Conservation (phyloP, 2,888 invertebrate species). For the Zele albiditarsus region DNA sequence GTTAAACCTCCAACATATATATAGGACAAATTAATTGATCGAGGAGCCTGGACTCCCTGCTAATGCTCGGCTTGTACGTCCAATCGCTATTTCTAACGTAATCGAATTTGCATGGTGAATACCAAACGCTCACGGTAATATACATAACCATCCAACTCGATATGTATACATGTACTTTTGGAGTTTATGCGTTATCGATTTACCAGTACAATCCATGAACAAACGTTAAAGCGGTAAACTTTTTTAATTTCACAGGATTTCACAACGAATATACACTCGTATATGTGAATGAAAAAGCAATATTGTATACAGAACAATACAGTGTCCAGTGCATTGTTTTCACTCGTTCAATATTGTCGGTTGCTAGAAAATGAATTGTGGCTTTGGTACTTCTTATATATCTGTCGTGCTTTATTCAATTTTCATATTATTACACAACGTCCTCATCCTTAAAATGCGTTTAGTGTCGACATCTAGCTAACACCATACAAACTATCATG, state of each 20-base stretch:
- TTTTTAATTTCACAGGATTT: constrained; percentile 31
- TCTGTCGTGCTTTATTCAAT: not conserved
- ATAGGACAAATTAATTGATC: constrained; percentile 50
- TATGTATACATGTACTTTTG: constrained; percentile 16
- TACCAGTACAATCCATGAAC: not conserved
- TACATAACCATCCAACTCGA: constrained; percentile 31
- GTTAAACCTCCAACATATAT: constrained; percentile 33
- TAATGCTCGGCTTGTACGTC: constrained; percentile 48
- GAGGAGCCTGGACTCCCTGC: constrained; percentile 34
- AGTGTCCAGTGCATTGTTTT: constrained; percentile 11
- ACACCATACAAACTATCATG: not conserved
- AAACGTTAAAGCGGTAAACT: constrained; percentile 13
- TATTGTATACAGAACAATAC: constrained; percentile 23
- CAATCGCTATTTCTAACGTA: constrained; percentile 58
- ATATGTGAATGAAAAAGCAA: constrained; percentile 18
- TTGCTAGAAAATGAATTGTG: not conserved
- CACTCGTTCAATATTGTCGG: constrained; percentile 3
- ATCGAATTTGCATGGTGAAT: constrained; percentile 59
- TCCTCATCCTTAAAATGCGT: not conserved
- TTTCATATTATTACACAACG: not conserved
- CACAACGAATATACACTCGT: constrained; percentile 19
- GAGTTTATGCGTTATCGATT: constrained; percentile 27
- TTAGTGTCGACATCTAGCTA: constrained; percentile 3
- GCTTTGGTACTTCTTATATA: not conserved
- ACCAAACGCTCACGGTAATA: constrained; percentile 30